Base-by-base conservation (phyloP, 2,113 vertebrate genomes). In the Bolborhynchus lineola region DNA sequence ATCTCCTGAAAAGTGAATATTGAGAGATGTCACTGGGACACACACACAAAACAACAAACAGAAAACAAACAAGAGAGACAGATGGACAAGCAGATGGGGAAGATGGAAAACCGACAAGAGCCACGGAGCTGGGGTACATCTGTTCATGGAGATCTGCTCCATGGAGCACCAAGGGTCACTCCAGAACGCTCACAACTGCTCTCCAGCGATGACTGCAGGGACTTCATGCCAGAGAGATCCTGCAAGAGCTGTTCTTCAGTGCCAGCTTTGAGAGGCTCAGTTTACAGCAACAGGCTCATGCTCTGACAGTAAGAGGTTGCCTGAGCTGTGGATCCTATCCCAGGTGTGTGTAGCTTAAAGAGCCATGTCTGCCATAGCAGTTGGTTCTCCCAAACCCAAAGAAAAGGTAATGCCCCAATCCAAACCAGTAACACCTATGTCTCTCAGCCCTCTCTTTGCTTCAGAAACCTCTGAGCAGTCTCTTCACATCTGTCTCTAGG, bases 31-130 rank as follows among this genome's bases (percentile, higher is more conserved):
- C 67, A 71, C 17, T 2, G 9, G 63, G 50, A 76, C 68, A 77
- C 31, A 86, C 50, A 83, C 60, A 91, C 24, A 83, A 59, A 96
- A 68, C 76, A 91, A 78, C 82, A 91, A 96, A 88, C 68, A 78
- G 15, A 96, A 91, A 95, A 80, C 75, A 92, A 96, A 95, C 84
- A 82, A 74, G 63, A 86, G 82, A 83, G 86, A 97, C 92, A 85
- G 86, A 91, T 60, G 60, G 93, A 82, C 82, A 75, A 87, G 82
- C 94, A 94, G 94, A 96, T 69, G 87, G 96, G 88, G 44, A 86
- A 62, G 20, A 94, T 67, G 12, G 91, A 96, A 87, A 93, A 97
- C 42, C 72, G 87, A 92, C 44, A 87, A 75, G 33, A 91, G 81
- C 79, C 63, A 78, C 37, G 1, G 44, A 29, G 80, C 92, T 46